These are phyloP conservation scores for Pandion haliaetus DNA, from an alignment of 2,113 vertebrate species.

Conservation along the genomic window DNA sequence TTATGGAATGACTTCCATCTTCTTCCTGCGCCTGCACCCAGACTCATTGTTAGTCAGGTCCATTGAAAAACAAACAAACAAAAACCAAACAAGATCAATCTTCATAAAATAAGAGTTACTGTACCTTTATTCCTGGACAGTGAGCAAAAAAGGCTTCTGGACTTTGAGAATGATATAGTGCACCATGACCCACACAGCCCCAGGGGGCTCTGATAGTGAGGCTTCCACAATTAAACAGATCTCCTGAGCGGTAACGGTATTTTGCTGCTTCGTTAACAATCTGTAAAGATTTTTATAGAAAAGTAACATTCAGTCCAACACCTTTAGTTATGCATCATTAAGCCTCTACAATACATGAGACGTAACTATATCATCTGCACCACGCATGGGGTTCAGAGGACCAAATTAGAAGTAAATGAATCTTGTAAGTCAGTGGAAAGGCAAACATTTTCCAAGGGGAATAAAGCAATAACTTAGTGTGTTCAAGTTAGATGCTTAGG, in stretches of 20 bases:
- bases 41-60: neutral
- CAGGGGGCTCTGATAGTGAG: constrained; percentile 95
- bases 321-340: neutral
- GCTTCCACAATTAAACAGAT: constrained; percentile 92
- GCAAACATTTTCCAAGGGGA: neutral
- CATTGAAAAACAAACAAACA: neutral
- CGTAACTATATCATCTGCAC: neutral
- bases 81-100: neutral
- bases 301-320: neutral
- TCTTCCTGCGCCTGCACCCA: neutral
- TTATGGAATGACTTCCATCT: neutral
- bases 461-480: neutral
- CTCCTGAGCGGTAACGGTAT: constrained; percentile 95
- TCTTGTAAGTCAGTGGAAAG: neutral
- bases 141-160: constrained; percentile 98
- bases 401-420: neutral
- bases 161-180: constrained; percentile 95
- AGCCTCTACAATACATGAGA: neutral
- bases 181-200: constrained; percentile 97
- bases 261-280: constrained; percentile 99
- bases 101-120: neutral
- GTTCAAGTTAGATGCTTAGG: neutral
- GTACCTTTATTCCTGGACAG: constrained; percentile 93
- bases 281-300: constrained; percentile 65
- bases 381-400: neutral